These are phyloP conservation scores for Cotesia congregata DNA, from an alignment of 2,888 invertebrate species.

Conservation along the genomic window DNA sequence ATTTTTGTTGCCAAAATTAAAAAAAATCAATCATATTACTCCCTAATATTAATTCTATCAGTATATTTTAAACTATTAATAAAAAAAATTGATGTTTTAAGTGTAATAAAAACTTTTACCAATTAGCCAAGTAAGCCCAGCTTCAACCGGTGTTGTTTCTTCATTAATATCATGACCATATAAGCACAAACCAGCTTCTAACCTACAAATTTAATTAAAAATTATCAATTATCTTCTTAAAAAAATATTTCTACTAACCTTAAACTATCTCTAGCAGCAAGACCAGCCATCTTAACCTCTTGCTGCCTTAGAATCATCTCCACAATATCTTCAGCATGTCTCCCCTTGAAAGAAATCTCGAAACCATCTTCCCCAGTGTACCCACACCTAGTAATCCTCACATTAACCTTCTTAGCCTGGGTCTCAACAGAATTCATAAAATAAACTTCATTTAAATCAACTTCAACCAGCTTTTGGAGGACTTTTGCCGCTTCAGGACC, in stretches of 20 bases:
- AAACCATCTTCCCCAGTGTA: conserved; percentile 99
- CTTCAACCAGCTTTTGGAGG: conserved; percentile 77
- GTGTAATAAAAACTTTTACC: conserved; percentile 71
- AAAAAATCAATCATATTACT: too few species aligned
- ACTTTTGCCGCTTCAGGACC: conserved; percentile 82
- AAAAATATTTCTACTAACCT: conserved; percentile 71
- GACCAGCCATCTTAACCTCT: conserved; percentile 87
- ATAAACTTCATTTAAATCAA: conserved; percentile 78
- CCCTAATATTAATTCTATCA: too few species aligned
- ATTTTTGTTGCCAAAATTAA: too few species aligned
- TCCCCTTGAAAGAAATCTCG: conserved; percentile 89
- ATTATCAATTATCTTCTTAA: neutral
- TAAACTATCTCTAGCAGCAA: conserved; percentile 94
- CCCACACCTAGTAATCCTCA: conserved; percentile 88
- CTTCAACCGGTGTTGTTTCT: conserved; percentile 91
- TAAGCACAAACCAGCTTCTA: conserved; percentile 97
- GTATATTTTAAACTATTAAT: too few species aligned
- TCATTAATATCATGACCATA: conserved; percentile 96
- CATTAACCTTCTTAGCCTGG: conserved; percentile 60
- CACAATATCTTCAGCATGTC: conserved; percentile 77
- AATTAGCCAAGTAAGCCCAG: conserved; percentile 90
- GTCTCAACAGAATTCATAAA: conserved; percentile 91
- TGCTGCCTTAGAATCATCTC: conserved; percentile 79
- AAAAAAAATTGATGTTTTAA: too few species aligned
- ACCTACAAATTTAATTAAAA: conserved; percentile 65